Evolutionary conservation across 2,113 vertebrate species (phyloP).

Genomic region (Emydocephalus ijimae): DNA sequence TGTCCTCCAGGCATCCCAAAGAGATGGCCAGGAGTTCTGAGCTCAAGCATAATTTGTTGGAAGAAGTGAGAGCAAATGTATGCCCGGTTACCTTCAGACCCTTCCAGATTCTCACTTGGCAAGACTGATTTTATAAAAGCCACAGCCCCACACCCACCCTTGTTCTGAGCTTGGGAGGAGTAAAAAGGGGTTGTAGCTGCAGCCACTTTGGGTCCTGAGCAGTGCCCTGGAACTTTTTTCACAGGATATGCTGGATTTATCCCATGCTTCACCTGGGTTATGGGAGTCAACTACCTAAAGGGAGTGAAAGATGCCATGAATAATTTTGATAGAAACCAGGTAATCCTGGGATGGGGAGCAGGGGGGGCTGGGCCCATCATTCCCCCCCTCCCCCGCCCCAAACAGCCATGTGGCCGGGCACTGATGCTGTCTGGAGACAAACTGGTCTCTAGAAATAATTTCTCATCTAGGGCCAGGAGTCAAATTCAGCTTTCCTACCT

Average conservation of each 20-base stretch:
- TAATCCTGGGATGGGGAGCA: conserved; percentile 3
- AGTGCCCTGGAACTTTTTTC: background rate
- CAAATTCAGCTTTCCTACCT: background rate
- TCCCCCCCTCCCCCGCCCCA: background rate
- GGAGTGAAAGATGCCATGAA: conserved; percentile 61
- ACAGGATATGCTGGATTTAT: conserved; percentile 66
- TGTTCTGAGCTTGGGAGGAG: background rate
- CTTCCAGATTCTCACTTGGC: background rate
- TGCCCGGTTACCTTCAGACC: background rate
- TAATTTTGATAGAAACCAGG: conserved; percentile 63
- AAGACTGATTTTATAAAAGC: background rate
- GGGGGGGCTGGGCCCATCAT: background rate
- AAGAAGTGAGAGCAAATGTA: background rate
- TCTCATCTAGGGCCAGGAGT: background rate
- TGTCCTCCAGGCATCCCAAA: background rate
- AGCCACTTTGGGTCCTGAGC: background rate
- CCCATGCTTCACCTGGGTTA: conserved; percentile 44
- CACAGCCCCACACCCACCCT: background rate
- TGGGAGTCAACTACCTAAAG: conserved; percentile 39
- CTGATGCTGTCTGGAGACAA: background rate
- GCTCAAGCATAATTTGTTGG: background rate
- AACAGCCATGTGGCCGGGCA: background rate
- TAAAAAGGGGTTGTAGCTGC: background rate
- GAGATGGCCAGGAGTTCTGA: background rate
- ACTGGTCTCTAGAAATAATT: background rate